Base-by-base conservation (phyloP, 2,888 invertebrate genomes). In the Tupiocoris notatus region DNA sequence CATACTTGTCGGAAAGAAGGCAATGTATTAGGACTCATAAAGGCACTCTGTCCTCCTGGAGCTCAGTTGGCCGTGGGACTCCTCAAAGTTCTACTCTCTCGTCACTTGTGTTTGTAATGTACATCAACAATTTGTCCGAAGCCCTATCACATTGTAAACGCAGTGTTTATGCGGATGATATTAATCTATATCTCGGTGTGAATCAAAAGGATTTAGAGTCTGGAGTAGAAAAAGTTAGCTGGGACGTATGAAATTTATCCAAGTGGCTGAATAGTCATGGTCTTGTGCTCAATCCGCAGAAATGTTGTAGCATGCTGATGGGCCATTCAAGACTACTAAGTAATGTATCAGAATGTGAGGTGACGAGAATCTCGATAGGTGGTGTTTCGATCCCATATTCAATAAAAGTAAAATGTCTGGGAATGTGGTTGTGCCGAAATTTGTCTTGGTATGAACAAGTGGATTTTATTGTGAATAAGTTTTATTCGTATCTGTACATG, bases 21-120 rank as follows among this genome's bases (percentile, higher is more conserved):
- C 66, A 66, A 20, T n/a, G 54, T 17, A 20, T 66, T 12, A n/a
- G 21, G n/a, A 54, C 54, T 1, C 1, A 54, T 1, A 54, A 20
- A 12, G 66, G 66, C 12, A 20, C 2, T 1, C 12, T 66, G 17
- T 66, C 66, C n/a, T 54, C 39, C 0, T 66, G 66, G 54, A 9
- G 1, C 16, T 25, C 9, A 20, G 2, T 25, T 7, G 12, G 1
- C 20, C 25, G 54, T 9, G 66, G 66, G 1, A 66, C 66, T 1
- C 66, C 66, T 16, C 66, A 66, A 7, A 54, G 66, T 6, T 12
- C 54, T 6, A 66, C 66, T 6, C 39, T 54, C 2, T 66, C 66
- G 0, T n/a, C 25, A 1, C 18, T 66, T 1, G 1, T 66, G 1
- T 66, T 66, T 54, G 66, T 54, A 0, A 9, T 66, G 7, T 66